These are phyloP conservation scores for Rynchops niger DNA, from an alignment of 2,113 vertebrate genomes.

Conservation along the genomic window DNA sequence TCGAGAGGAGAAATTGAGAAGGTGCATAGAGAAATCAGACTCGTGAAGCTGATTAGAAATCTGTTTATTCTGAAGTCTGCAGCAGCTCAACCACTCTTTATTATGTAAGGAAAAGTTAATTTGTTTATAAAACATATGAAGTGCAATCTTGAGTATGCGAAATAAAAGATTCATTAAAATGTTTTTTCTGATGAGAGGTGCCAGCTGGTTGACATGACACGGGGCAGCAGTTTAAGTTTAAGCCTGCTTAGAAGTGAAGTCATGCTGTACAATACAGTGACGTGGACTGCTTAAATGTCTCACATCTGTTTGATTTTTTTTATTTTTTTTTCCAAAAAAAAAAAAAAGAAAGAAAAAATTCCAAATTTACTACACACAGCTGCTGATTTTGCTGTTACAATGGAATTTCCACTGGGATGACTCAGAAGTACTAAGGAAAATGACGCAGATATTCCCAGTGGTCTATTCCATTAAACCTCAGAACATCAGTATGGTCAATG, in stretches of 20 bases:
- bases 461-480: neutral
- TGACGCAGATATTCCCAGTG: neutral
- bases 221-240: slow-evolving; percentile 5
- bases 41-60: neutral
- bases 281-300: neutral
- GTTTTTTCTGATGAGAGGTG: slow-evolving; percentile 29
- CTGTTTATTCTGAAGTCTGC: neutral
- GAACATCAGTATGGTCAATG: neutral
- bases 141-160: slow-evolving; percentile 12
- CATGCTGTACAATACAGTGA: neutral
- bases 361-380: neutral
- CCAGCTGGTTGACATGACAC: slow-evolving; percentile 26
- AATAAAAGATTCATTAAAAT: slow-evolving; percentile 40
- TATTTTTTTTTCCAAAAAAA: neutral
- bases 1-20: neutral
- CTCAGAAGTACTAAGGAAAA: neutral
- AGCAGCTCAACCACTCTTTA: neutral
- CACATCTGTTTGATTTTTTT: neutral
- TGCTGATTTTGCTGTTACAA: neutral
- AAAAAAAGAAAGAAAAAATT: neutral
- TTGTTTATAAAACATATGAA: slow-evolving; percentile 62
- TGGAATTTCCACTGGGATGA: neutral
- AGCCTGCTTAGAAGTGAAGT: neutral
- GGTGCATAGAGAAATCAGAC: neutral
- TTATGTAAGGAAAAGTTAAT: slow-evolving; percentile 42